A percentile compares a stretch with the other conserved stretches of the same genome.
These are phyloP conservation scores for Gephyroberyx darwinii DNA, from an alignment of 2,797 vertebrate genomes.

Conservation along the genomic window DNA sequence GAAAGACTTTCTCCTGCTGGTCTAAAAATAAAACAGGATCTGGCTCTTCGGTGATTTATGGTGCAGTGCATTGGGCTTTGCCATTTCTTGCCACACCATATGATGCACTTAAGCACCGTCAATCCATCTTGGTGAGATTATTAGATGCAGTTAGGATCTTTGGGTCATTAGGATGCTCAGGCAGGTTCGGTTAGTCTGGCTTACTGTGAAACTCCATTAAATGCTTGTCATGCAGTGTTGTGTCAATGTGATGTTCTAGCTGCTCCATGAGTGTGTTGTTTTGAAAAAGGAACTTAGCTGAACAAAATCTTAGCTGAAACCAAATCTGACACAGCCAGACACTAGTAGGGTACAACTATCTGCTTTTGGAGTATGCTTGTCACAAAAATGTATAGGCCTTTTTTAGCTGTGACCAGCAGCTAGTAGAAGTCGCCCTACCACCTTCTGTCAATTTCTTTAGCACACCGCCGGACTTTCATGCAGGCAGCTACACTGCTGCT, in stretches of 20 bases:
- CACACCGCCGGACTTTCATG: too few species aligned
- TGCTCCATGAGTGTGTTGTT: constrained; percentile 17
- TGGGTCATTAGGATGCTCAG: constrained; percentile 46
- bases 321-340: too few species aligned
- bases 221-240: too few species aligned
- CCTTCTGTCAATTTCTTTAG: too few species aligned
- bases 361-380: constrained; percentile 19
- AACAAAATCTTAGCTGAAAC: background rate
- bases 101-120: constrained; percentile 16
- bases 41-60: background rate
- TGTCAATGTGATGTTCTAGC: constrained; percentile 43
- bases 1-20: constrained; percentile 20
- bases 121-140: constrained; percentile 29
- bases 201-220: constrained; percentile 45
- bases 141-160: constrained; percentile 23
- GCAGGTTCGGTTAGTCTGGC: constrained; percentile 41
- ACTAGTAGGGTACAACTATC: background rate
- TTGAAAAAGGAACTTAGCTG: background rate
- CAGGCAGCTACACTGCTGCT: too few species aligned
- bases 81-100: background rate
- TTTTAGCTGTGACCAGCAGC: too few species aligned
- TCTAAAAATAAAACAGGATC: constrained; percentile 1
- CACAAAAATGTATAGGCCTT: constrained; percentile 44
- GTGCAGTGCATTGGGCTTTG: constrained; percentile 3
- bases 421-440: too few species aligned